A percentile compares a stretch with the other conserved stretches of the same genome.
Evolutionary conservation across 2,797 vertebrate species (phyloP).

Genomic region (Hoplostethus mediterraneus): DNA sequence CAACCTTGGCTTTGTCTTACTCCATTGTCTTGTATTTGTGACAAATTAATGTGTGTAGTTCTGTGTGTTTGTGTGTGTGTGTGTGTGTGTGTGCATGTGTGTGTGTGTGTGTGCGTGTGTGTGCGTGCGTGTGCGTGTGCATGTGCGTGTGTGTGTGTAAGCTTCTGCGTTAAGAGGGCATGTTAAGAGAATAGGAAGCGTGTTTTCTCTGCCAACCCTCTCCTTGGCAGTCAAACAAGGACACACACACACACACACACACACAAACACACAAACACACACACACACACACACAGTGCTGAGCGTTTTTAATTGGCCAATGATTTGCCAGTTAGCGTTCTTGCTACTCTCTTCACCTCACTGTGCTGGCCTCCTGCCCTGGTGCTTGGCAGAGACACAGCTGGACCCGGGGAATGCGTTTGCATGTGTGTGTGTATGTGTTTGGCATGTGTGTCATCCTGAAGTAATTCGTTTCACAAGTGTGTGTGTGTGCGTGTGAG

Average conservation of each 20-base stretch:
- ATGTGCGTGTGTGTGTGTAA: constrained; percentile 19
- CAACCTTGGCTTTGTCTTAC: no score
- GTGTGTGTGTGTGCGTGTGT: constrained; percentile 5
- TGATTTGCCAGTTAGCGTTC: constrained; percentile 76
- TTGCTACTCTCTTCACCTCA: constrained; percentile 74
- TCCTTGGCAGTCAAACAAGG: constrained; percentile 72
- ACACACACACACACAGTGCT: constrained; percentile 35
- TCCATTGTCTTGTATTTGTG: constrained; percentile 26
- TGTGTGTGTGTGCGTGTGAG: constrained; percentile 14
- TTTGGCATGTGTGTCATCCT: constrained; percentile 24
- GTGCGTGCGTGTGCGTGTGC: constrained; percentile 13
- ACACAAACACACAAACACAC: no score
- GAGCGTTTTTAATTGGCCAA: constrained; percentile 73
- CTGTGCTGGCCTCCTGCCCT: constrained; percentile 67
- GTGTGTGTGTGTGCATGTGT: constrained; percentile 24
- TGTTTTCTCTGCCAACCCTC: constrained; percentile 68
- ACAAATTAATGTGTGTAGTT: constrained; percentile 27
- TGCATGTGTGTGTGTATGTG: constrained; percentile 8
- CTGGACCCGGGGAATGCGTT: constrained; percentile 72
- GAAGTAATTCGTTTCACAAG: constrained; percentile 49
- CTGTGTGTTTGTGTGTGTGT: constrained; percentile 1
- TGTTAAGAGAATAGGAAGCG: constrained; percentile 73
- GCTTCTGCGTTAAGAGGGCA: constrained; percentile 56
- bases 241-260: constrained; percentile 43
- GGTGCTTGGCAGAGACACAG: constrained; percentile 70